A percentile compares a stretch with the other conserved stretches of the same genome.
phyloP scores from a whole-genome alignment of 1,140 invertebrate species.

The Zaprionus capensis region DNA sequence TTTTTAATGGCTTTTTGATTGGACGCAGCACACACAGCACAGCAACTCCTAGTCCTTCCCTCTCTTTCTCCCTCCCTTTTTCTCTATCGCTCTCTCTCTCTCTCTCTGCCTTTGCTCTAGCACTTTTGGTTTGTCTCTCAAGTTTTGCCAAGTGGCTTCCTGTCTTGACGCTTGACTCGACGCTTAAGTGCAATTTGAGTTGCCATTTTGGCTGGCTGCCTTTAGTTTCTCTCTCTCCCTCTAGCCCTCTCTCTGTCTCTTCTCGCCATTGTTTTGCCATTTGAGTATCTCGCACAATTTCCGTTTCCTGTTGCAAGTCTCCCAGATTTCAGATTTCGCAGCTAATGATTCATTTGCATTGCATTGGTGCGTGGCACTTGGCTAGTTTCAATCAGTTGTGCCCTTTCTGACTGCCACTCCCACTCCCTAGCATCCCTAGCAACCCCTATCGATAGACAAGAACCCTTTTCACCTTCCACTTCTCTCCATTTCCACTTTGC shows the following conservation, averaged over 20 bases:
- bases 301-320: constrained; percentile 68
- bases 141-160: constrained; percentile 76
- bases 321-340: constrained; percentile 10
- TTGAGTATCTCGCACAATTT: constrained; percentile 70
- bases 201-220: constrained; percentile 68
- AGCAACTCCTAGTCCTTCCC: constrained; percentile 25
- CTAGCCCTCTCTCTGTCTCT: neutral
- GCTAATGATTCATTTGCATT: constrained; percentile 44
- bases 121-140: constrained; percentile 43
- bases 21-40: constrained; percentile 60
- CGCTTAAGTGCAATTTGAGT: constrained; percentile 81
- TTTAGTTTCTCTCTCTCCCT: neutral
- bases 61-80: neutral
- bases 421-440: neutral
- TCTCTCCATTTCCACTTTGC: neutral
- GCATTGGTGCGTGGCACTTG: constrained; percentile 15
- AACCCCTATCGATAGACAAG: neutral
- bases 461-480: constrained; percentile 20
- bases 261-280: constrained; percentile 21
- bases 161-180: constrained; percentile 79
- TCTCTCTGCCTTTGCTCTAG: constrained; percentile 7
- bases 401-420: neutral
- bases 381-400: constrained; percentile 47
- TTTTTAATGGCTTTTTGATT: constrained; percentile 84
- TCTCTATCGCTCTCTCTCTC: neutral